phyloP scores from a whole-genome alignment of 2,797 vertebrate species.

The Moxostoma hubbsi region DNA sequence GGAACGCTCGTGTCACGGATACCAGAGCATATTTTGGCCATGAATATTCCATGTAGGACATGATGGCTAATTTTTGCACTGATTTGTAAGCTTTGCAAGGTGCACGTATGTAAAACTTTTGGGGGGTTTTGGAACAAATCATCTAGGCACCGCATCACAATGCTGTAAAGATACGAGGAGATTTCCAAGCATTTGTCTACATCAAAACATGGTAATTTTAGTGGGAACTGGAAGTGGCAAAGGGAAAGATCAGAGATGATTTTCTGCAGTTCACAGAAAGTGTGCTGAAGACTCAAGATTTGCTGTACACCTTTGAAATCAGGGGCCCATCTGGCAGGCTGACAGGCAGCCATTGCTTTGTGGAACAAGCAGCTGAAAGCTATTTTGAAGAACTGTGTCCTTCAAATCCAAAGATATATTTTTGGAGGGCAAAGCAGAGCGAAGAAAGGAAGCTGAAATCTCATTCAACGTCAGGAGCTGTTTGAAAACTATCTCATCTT shows the following conservation, averaged over 20 bases:
- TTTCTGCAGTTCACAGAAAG: slow-evolving; percentile 6
- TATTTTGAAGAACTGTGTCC: slow-evolving; percentile 52
- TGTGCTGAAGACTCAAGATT: neutral
- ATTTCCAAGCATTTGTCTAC: slow-evolving; percentile 6
- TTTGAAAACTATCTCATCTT: slow-evolving; percentile 40
- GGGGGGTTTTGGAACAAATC: slow-evolving; percentile 19
- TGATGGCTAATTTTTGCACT: slow-evolving; percentile 15
- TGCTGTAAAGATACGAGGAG: neutral
- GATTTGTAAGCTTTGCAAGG: slow-evolving; percentile 20
- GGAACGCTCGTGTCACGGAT: slow-evolving; percentile 30
- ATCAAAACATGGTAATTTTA: neutral
- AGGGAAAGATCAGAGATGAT: slow-evolving; percentile 25
- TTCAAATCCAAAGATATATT: slow-evolving; percentile 50
- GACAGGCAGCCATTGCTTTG: slow-evolving; percentile 21
- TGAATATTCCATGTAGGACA: slow-evolving; percentile 26
- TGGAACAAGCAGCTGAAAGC: slow-evolving; percentile 8
- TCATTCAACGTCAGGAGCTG: slow-evolving; percentile 17
- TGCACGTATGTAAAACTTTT: neutral
- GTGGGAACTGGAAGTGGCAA: slow-evolving; percentile 3
- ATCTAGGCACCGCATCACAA: neutral
- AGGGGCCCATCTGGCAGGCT: slow-evolving; percentile 9
- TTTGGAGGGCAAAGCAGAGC: slow-evolving; percentile 37
- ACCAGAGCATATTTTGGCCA: neutral
- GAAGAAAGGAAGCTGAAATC: slow-evolving; percentile 36
- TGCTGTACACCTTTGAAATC: slow-evolving; percentile 38